Conservation (phyloP, 2,888 invertebrate species). For the Aelia acuminata region DNA sequence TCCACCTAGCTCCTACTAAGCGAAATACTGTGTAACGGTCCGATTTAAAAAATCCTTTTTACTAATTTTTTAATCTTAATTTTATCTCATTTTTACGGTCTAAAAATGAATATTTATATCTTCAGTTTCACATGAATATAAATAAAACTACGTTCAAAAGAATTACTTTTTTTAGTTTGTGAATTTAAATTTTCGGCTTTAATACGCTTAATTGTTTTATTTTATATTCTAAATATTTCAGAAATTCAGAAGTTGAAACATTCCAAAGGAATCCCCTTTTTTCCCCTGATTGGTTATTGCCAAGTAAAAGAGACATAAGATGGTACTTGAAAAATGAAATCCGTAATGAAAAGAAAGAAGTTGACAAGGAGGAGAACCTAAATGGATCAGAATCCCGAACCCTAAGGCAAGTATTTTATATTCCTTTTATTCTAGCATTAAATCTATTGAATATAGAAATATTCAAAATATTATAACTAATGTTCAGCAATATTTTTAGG, state of each 20-base stretch:
- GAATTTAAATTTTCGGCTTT: neutral
- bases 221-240: neutral
- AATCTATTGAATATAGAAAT: neutral
- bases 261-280: neutral
- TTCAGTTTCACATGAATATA: too few species aligned
- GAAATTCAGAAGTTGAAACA: neutral
- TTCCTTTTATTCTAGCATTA: neutral
- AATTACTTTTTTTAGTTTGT: neutral
- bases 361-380: neutral
- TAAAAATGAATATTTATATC: too few species aligned
- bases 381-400: neutral
- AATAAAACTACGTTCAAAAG: too few species aligned
- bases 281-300: neutral
- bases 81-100: too few species aligned
- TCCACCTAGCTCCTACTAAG: too few species aligned
- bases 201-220: neutral
- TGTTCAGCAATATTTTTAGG: too few species aligned
- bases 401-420: neutral
- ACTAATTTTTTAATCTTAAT: too few species aligned
- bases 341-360: neutral
- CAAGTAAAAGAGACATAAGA: neutral
- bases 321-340: constrained; percentile 2
- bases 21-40: too few species aligned
- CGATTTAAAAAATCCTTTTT: too few species aligned
- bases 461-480: too few species aligned